Percentiles rank a stretch among this genome's conserved stretches.
phyloP scores from a whole-genome alignment of 1,140 invertebrate species.

The Solenopsis invicta region DNA sequence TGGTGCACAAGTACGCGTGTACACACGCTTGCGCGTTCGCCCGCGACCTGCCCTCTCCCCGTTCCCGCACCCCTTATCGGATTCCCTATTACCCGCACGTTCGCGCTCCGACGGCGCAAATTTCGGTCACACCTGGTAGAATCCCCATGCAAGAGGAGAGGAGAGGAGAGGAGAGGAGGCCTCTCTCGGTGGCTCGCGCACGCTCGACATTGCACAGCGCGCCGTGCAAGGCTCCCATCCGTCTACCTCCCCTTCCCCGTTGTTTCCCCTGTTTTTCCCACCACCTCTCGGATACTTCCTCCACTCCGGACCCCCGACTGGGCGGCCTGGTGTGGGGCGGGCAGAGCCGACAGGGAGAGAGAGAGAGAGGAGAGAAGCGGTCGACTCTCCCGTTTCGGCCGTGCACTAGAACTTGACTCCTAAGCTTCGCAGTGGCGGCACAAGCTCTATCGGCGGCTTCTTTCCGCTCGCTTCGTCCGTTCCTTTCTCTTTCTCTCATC shows the following conservation, averaged over 20 bases:
- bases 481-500: background rate
- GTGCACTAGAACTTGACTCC: slow-evolving; percentile 78
- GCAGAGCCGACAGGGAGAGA: slow-evolving; percentile 17
- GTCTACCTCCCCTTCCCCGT: background rate
- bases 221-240: slow-evolving; percentile 38
- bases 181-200: slow-evolving; percentile 55
- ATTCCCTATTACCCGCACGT: slow-evolving; percentile 45
- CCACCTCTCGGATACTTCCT: background rate
- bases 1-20: background rate
- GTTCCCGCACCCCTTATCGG: slow-evolving; percentile 16
- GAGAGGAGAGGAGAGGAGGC: background rate
- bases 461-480: slow-evolving; percentile 31
- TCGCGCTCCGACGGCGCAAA: slow-evolving; percentile 54
- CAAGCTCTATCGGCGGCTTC: slow-evolving; percentile 67
- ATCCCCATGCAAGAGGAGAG: slow-evolving; percentile 42
- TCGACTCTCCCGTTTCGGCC: slow-evolving; percentile 76
- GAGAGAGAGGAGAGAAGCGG: slow-evolving; percentile 24
- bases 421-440: slow-evolving; percentile 72
- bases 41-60: background rate
- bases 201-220: slow-evolving; percentile 71
- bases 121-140: slow-evolving; percentile 76
- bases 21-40: slow-evolving; percentile 11
- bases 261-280: slow-evolving; percentile 46
- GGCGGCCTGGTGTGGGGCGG: background rate
- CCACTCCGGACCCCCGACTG: slow-evolving; percentile 39